These are phyloP conservation scores for Bovichtus variegatus DNA, from an alignment of 2,797 vertebrate genomes.

Conservation along the genomic window DNA sequence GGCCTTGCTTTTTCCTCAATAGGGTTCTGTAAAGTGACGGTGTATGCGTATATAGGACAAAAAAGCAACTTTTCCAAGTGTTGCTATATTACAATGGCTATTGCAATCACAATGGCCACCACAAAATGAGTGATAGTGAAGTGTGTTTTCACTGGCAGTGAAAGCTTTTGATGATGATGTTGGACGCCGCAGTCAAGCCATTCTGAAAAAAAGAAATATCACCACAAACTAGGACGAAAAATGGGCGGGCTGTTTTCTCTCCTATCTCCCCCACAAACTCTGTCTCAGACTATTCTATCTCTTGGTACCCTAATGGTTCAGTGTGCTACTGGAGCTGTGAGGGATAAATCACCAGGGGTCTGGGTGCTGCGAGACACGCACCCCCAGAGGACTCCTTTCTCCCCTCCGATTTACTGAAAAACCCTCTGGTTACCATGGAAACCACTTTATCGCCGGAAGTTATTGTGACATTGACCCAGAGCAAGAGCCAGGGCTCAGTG, in stretches of 20 bases:
- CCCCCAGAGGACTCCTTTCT: constrained; percentile 55
- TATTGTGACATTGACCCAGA: constrained; percentile 77
- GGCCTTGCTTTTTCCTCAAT: constrained; percentile 42
- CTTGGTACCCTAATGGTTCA: constrained; percentile 66
- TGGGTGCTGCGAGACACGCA: constrained; percentile 55
- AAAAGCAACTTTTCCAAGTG: constrained; percentile 36
- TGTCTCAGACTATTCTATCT: constrained; percentile 56
- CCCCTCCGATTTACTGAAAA: constrained; percentile 54
- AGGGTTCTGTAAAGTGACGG: constrained; percentile 49
- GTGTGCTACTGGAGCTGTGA: constrained; percentile 45
- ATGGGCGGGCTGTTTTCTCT: constrained; percentile 30
- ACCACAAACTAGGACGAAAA: constrained; percentile 22
- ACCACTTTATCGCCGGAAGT: constrained; percentile 69
- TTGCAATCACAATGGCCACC: constrained; percentile 26
- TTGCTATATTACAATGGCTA: constrained; percentile 24
- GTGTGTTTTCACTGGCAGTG: constrained; percentile 33
- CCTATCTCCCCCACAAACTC: constrained; percentile 29
- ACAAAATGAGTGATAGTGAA: constrained; percentile 32
- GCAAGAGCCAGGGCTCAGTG: constrained; percentile 59
- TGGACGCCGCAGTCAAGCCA: constrained; percentile 14
- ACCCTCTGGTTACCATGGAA: constrained; percentile 69
- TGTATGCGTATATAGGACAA: constrained; percentile 40
- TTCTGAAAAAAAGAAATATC: constrained; percentile 14
- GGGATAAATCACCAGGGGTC: constrained; percentile 68
- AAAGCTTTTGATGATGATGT: constrained; percentile 42